phyloP scores from a whole-genome alignment of 2,113 vertebrate species.

The Dinomys branickii region DNA sequence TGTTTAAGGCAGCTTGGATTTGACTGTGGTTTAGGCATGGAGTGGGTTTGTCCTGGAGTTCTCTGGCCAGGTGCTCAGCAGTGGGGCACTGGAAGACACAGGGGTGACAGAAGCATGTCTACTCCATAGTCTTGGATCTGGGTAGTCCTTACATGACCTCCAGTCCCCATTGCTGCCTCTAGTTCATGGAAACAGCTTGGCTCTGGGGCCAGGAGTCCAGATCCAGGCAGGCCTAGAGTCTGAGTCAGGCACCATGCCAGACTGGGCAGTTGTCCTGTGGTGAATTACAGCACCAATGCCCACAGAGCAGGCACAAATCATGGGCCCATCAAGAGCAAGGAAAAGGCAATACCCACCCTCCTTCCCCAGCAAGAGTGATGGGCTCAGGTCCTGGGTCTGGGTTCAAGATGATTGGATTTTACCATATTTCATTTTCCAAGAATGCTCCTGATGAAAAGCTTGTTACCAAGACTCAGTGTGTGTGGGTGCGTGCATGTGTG shows the following conservation, averaged over 20 bases:
- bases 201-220: background rate
- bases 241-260: conserved; percentile 27
- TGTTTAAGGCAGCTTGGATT: conserved; percentile 4
- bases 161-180: background rate
- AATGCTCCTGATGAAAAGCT: background rate
- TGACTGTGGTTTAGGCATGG: background rate
- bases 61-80: background rate
- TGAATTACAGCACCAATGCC: conserved; percentile 47
- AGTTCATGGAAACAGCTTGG: background rate
- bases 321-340: background rate
- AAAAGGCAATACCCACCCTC: background rate
- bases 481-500: background rate
- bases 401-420: conserved; percentile 58
- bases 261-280: background rate
- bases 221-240: conserved; percentile 16
- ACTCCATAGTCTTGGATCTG: background rate
- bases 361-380: conserved; percentile 52
- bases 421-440: conserved; percentile 50
- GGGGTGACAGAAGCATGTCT: background rate
- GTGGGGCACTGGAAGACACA: background rate
- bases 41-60: background rate
- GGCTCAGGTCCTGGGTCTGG: conserved; percentile 43
- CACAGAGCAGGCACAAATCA: conserved; percentile 28
- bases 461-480: background rate
- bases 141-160: background rate